Base-by-base conservation (phyloP, 2,888 invertebrate species). In the Pammene fasciana region DNA sequence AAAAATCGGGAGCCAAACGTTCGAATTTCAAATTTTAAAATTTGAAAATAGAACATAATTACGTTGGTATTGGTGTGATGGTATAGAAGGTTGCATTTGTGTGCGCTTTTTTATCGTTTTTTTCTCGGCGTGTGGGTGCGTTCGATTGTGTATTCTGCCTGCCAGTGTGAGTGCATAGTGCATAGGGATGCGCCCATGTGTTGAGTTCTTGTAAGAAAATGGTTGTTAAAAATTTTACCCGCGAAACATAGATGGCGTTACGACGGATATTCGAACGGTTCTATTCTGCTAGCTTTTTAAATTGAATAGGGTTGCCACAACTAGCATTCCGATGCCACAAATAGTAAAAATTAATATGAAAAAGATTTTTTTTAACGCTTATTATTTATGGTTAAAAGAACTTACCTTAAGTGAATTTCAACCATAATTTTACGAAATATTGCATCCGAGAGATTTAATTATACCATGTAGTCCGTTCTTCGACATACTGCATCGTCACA, bases 31-130 rank as follows among this genome's bases (percentile, higher is more conserved):
- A 72, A 70, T 74, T 75, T 73, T 68, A 73, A 76, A 57, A 60
- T 78, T 75, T 65, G 62, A 75, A 83, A 80, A 80, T 79, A 77
- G 80, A 79, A 76, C 79, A 75, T 72, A 73, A 73, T 72, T 72
- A 74, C 70, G 67, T 68, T 50, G n/a, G 48, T 65, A 61, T 67
- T 70, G 68, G 70, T 68, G 76, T 78, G 76, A 76, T 76, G 74
- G 76, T 74, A 75, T 74, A 76, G 73, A 74, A 73, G 73, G 73
- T 75, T 75, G 77, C 83, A 76, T 80, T 82, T 82, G 89, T 90
- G 89, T 87, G 89, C 82, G 68, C 75, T 89, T 92, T 92, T 92
- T 92, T 92, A 90, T 89, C 89, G 90, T 90, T 92, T 92, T 91
- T 92, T 90, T 90, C 89, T 87, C 82, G 76, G 78, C 82, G 92